These are phyloP conservation scores for Mythimna pallens DNA, from an alignment of 2,888 invertebrate species.

Conservation along the genomic window DNA sequence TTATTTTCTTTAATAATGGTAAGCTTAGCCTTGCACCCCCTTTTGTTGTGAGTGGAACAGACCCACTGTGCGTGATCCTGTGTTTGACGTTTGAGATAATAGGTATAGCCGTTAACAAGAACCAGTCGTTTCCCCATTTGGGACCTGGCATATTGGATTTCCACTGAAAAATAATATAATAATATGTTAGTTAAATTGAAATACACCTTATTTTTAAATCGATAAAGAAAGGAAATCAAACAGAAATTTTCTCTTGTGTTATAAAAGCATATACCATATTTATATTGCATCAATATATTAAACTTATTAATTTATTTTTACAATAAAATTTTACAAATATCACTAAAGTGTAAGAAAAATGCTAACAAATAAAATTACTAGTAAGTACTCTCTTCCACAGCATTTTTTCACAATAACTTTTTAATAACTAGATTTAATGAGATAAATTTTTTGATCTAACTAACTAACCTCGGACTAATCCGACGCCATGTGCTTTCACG, in stretches of 20 bases:
- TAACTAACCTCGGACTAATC: no score
- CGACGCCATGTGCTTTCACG: no score
- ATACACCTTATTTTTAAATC: background rate
- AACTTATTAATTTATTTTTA: background rate
- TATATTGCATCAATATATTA: background rate
- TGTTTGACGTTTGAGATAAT: background rate
- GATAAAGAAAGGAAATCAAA: no score
- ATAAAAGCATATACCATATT: background rate
- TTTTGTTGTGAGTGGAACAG: conserved; percentile 56
- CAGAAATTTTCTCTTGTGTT: background rate
- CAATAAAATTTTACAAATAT: background rate
- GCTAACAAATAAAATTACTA: background rate
- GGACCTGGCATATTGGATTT: background rate
- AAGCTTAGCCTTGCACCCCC: conserved; percentile 46
- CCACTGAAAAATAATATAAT: conserved; percentile 22
- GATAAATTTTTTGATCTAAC: background rate
- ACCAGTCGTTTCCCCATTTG: conserved; percentile 30
- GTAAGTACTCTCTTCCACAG: background rate
- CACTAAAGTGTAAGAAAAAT: background rate
- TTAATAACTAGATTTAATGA: background rate
- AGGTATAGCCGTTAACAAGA: conserved; percentile 52
- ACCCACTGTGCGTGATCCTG: conserved; percentile 35
- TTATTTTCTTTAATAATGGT: background rate
- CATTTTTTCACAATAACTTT: background rate
- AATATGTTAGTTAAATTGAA: background rate